Base-by-base conservation (phyloP, 2,113 vertebrate genomes). In the Gadus macrocephalus region DNA sequence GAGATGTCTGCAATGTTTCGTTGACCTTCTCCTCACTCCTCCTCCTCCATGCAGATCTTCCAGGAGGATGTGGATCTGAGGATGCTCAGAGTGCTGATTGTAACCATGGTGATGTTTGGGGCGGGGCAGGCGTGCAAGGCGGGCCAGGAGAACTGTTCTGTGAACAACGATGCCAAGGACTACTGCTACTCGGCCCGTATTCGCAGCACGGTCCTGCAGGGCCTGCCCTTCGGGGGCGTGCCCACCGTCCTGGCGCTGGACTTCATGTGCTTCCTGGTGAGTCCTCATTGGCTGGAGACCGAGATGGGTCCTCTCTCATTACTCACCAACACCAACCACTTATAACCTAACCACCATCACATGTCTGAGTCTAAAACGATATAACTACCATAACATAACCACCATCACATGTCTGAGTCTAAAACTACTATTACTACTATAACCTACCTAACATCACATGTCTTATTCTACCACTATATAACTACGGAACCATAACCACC, bases 171-270 rank as follows among this genome's bases (percentile, higher is more conserved):
- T 61, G 93, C 94, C 80, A 96, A 93, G 90, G 96, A 94, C 72
- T 97, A 96, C 90, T 98, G 96, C 81, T 98, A 97, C 91, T 96
- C 95, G 0, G 96, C 96, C 0, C 94, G 96, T 11, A 97, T 98
- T 86, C 95, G 95, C 86, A 98, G 96, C 91, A 98, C 97, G 0
- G 97, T 99, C 74, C 93, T 99, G 66, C 97, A 98, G 89, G 97
- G 97, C 28, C 91, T 98, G 86, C 96, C 97, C 15, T 98, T 99
- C 0, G 96, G 97, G 0, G 97, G 97, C 0, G 96, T 98, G 66
- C 96, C 96, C 84, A 98, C 97, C 0, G 97, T 99, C 63, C 94
- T 98, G 16, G 96, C 96, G 16, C 94, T 99, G 0, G 96, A 99
- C 87, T 98, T 58, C 66, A 53, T 68, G 12, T 20, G 19, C 60